phyloP scores from a whole-genome alignment of 2,888 invertebrate genomes.

The Philonicus albiceps region DNA sequence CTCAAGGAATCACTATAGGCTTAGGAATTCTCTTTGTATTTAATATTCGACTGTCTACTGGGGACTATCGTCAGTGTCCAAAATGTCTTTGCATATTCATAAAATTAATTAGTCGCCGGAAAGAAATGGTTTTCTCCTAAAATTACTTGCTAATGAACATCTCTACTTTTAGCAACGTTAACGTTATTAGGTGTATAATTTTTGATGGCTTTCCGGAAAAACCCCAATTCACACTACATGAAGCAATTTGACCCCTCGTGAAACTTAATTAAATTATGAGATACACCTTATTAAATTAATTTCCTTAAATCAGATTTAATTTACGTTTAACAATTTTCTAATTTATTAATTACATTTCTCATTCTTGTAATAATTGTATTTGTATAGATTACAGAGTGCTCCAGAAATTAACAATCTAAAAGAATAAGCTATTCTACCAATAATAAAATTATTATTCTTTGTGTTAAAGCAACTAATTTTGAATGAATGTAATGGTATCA shows the following conservation, averaged over 20 bases:
- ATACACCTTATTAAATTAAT: not conserved
- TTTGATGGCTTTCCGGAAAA: not conserved
- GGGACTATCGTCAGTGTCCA: not conserved
- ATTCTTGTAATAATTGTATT: too few relatives aligned
- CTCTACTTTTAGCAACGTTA: not conserved
- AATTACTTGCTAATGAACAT: not conserved
- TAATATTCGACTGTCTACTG: not conserved
- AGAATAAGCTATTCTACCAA: too few relatives aligned
- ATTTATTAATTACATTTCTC: not conserved
- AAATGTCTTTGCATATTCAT: not conserved
- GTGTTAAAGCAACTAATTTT: too few relatives aligned
- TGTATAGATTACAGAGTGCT: too few relatives aligned
- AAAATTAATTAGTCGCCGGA: not conserved
- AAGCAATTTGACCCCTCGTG: not conserved
- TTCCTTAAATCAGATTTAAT: not conserved
- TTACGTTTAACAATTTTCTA: not conserved
- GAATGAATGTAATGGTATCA: too few relatives aligned
- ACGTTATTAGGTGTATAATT: not conserved
- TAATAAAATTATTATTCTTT: too few relatives aligned
- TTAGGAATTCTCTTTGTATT: not conserved
- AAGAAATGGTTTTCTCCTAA: not conserved
- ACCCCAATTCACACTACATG: not conserved
- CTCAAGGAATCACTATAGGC: not conserved
- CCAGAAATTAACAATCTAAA: too few relatives aligned
- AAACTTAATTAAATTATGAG: not conserved